Evolutionary conservation across 37 sponge, comb jelly and placozoan genomes (phyloP).

Genomic region (Lycopodina hypogea): DNA sequence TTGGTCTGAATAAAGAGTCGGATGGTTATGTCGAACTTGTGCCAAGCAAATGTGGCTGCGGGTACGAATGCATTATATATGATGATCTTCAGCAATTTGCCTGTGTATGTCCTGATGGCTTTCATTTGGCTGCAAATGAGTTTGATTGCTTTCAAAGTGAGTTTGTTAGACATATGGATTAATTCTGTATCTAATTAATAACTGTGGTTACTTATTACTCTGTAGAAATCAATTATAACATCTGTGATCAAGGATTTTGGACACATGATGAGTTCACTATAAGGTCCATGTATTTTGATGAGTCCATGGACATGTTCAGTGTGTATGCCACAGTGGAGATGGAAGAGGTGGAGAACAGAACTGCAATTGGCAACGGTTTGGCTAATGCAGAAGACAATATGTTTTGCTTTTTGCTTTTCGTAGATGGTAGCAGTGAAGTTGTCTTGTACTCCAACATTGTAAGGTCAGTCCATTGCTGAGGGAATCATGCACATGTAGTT

Average conservation of each 20-base stretch:
- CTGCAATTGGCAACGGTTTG: too few relatives aligned
- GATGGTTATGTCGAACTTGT: slow-evolving; percentile 61
- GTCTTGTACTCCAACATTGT: too few relatives aligned
- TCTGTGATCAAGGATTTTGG: background rate
- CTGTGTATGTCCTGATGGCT: slow-evolving; percentile 40
- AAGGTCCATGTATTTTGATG: background rate
- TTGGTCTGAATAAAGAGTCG: background rate
- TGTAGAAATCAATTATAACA: background rate
- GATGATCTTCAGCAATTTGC: slow-evolving; percentile 20
- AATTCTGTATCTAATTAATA: too few relatives aligned
- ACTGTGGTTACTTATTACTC: too few relatives aligned
- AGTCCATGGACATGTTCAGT: background rate
- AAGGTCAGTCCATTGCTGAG: too few relatives aligned
- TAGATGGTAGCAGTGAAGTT: too few relatives aligned
- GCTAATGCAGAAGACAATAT: too few relatives aligned
- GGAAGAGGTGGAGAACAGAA: background rate
- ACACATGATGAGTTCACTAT: too few relatives aligned
- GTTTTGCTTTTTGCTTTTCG: too few relatives aligned
- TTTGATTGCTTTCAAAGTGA: slow-evolving; percentile 43
- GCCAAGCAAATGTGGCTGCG: slow-evolving; percentile 50
- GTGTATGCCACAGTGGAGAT: background rate
- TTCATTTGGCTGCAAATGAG: slow-evolving; percentile 15
- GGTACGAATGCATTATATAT: slow-evolving; percentile 22
- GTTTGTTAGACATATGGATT: background rate
- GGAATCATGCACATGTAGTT: too few relatives aligned